Conservation (phyloP, 2,113 vertebrate species). For the Carollia perspicillata region DNA sequence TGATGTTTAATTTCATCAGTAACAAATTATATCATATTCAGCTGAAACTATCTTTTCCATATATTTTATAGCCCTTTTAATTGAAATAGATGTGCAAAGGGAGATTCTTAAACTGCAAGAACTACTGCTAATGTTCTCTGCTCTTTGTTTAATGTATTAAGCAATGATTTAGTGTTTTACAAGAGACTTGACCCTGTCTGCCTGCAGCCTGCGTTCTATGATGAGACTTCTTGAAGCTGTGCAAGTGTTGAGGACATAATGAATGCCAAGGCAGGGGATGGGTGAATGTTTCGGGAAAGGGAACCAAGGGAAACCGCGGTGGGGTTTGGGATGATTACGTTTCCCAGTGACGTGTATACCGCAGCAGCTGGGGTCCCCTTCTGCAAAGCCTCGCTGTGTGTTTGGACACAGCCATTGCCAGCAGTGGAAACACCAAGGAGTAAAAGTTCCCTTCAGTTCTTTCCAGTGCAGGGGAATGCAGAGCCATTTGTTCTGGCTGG, state of each 20-base stretch:
- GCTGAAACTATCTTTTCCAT: neutral
- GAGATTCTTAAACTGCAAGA: neutral
- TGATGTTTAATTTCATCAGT: conserved; percentile 10
- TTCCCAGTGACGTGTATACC: neutral
- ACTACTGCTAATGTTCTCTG: neutral
- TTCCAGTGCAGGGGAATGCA: neutral
- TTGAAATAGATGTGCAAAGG: neutral
- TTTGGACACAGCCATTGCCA: neutral
- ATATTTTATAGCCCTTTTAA: neutral
- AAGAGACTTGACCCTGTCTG: neutral
- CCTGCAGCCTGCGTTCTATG: neutral
- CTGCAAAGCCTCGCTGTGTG: neutral
- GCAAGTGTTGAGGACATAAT: neutral
- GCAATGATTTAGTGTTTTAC: neutral
- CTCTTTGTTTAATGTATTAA: neutral
- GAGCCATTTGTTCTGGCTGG: neutral
- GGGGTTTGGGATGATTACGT: neutral
- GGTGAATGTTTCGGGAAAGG: neutral
- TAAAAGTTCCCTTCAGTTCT: neutral
- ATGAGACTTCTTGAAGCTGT: neutral
- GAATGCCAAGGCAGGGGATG: neutral
- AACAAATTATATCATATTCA: neutral
- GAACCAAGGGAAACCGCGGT: neutral
- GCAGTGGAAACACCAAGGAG: neutral
- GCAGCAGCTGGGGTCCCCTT: neutral